Percentiles rank a stretch among this genome's conserved stretches.
These are phyloP conservation scores for Metopia argyrocephala DNA, from an alignment of 2,888 invertebrate genomes.

Conservation along the genomic window DNA sequence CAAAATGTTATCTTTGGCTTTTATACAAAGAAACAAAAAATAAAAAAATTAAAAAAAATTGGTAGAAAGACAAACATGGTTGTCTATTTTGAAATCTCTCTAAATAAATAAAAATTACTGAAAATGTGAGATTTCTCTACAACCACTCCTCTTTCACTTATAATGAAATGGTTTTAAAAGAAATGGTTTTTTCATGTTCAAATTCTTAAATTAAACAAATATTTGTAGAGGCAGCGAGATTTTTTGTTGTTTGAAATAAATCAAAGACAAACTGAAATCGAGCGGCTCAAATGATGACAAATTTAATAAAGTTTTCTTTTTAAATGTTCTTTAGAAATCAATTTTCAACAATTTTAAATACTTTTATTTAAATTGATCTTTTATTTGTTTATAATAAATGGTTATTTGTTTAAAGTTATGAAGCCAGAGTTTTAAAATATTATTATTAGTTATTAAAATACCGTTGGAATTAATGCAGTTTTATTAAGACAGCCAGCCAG, in stretches of 20 bases:
- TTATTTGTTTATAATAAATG: background rate
- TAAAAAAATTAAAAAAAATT: no score
- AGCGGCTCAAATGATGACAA: background rate
- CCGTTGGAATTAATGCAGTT: no score
- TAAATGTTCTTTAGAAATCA: no score
- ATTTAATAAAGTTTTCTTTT: no score
- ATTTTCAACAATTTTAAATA: no score
- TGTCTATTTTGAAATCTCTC: constrained; percentile 2
- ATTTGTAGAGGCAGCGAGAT: constrained; percentile 47
- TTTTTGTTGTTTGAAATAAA: constrained; percentile 3
- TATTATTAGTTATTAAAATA: no score
- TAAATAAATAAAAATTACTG: background rate
- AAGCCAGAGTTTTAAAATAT: no score
- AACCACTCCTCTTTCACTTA: constrained; percentile 12
- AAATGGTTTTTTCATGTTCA: constrained; percentile 58
- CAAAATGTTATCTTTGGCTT: constrained; percentile 45
- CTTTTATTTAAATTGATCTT: no score
- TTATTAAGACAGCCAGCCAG: no score
- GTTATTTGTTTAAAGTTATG: background rate
- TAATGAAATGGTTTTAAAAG: background rate
- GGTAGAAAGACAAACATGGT: background rate
- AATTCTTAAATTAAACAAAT: constrained; percentile 51
- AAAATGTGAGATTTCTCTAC: background rate
- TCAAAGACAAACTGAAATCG: constrained; percentile 8
- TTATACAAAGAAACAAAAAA: constrained; percentile 54